Conservation (phyloP, 2,888 invertebrate species). For the Pachycephus smyrnensis region DNA sequence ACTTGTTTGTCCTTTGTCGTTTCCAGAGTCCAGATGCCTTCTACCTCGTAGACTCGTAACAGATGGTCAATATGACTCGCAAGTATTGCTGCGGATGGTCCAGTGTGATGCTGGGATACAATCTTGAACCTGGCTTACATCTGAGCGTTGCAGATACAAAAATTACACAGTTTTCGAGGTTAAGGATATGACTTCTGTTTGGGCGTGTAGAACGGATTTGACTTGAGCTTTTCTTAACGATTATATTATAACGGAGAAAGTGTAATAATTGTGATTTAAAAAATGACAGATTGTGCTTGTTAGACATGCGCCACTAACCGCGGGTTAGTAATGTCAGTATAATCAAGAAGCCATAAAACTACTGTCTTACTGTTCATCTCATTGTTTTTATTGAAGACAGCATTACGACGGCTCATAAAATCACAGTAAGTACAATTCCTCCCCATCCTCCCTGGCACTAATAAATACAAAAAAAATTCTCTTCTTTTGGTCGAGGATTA, state of each 20-base stretch:
- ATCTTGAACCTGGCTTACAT: not conserved
- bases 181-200: not conserved
- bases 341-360: conserved; percentile 45
- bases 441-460: not conserved
- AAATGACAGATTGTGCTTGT: not conserved
- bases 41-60: conserved; percentile 26
- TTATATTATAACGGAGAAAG: not conserved
- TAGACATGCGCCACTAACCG: conserved; percentile 41
- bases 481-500: not conserved
- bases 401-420: conserved; percentile 18
- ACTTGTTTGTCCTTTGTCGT: conserved; percentile 10
- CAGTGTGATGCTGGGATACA: not conserved
- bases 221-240: not conserved
- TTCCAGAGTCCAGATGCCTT: conserved; percentile 37
- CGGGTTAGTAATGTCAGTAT: conserved; percentile 40
- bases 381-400: conserved; percentile 31
- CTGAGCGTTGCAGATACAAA: not conserved
- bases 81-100: not conserved
- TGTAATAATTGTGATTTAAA: not conserved
- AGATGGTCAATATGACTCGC: conserved; percentile 41
- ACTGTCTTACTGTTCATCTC: conserved; percentile 30
- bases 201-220: not conserved
- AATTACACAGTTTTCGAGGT: not conserved
- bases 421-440: not conserved
- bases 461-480: not conserved